A percentile compares a stretch with the other conserved stretches of the same genome.
phyloP scores from a whole-genome alignment of 1,140 invertebrate species.

The Ruditapes philippinarum region DNA sequence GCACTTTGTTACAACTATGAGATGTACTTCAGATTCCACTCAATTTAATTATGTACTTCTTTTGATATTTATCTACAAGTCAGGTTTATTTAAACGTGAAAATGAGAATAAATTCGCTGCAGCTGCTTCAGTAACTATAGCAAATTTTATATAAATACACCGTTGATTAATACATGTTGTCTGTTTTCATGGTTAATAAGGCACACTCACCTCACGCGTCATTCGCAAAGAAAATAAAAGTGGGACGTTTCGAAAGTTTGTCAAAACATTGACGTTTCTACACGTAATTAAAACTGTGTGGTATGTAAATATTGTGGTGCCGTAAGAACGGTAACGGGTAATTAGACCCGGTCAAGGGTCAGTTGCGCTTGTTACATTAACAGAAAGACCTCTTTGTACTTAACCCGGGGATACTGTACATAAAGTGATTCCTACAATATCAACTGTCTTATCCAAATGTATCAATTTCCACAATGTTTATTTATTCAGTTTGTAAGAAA shows the following conservation, averaged over 20 bases:
- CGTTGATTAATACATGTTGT: neutral
- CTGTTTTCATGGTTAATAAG: slow-evolving; percentile 9
- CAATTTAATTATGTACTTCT: neutral
- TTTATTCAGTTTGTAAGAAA: too few species aligned
- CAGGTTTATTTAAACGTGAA: neutral
- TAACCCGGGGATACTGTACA: too few species aligned
- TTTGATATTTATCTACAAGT: neutral
- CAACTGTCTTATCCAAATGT: too few species aligned
- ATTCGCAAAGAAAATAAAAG: slow-evolving; percentile 1
- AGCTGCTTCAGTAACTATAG: slow-evolving; percentile 19
- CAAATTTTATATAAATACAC: slow-evolving; percentile 15
- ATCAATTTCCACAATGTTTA: too few species aligned
- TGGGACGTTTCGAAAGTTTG: slow-evolving; percentile 4
- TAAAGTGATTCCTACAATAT: too few species aligned
- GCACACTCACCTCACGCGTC: neutral
- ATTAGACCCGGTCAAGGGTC: neutral
- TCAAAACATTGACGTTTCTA: neutral
- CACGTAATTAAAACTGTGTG: neutral
- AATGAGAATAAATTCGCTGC: neutral
- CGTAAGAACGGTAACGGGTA: slow-evolving; percentile 14
- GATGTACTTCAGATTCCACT: neutral
- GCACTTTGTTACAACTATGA: too few species aligned
- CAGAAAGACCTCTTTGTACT: too few species aligned
- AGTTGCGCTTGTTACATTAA: too few species aligned
- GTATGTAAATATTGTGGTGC: neutral